A percentile compares a stretch with the other conserved stretches of the same genome.
Evolutionary conservation across 2,797 vertebrate genomes (phyloP).

Genomic region (Paramormyrops hopkinsi): DNA sequence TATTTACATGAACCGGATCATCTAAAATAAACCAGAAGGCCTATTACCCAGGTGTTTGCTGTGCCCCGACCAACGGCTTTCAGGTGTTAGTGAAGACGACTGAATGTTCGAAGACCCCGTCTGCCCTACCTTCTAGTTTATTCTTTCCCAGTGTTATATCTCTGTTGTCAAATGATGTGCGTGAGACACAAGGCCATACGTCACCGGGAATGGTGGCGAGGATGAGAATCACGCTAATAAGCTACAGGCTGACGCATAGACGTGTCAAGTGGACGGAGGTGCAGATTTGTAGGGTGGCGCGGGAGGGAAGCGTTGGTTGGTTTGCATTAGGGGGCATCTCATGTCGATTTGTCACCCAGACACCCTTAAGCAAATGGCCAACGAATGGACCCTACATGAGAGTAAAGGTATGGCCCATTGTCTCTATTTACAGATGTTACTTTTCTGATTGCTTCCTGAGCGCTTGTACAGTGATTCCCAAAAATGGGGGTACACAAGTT

Average conservation of each 20-base stretch:
- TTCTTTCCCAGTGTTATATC: constrained; percentile 39
- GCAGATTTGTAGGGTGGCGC: constrained; percentile 58
- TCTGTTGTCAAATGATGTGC: constrained; percentile 53
- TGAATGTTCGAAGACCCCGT: constrained; percentile 32
- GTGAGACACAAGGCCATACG: constrained; percentile 51
- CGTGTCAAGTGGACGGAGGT: constrained; percentile 49
- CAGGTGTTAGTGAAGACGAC: constrained; percentile 47
- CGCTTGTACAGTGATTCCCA: not conserved
- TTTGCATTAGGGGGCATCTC: constrained; percentile 41
- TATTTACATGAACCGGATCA: constrained; percentile 45
- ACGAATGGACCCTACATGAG: not conserved
- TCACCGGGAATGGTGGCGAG: constrained; percentile 16
- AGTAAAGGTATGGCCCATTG: too few relatives aligned
- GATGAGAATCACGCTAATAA: constrained; percentile 34
- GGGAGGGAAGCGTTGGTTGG: constrained; percentile 42
- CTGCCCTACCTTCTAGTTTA: constrained; percentile 39
- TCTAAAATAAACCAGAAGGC: constrained; percentile 44
- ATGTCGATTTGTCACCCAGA: constrained; percentile 37
- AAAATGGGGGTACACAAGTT: not conserved
- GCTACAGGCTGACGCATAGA: constrained; percentile 49
- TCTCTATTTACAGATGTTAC: not conserved
- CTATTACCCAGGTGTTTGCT: constrained; percentile 22
- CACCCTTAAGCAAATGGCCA: constrained; percentile 24
- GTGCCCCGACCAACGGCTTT: not conserved
- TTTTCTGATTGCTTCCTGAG: too few relatives aligned